These are phyloP conservation scores for Cistogaster globosa DNA, from an alignment of 2,888 invertebrate genomes.

Conservation along the genomic window DNA sequence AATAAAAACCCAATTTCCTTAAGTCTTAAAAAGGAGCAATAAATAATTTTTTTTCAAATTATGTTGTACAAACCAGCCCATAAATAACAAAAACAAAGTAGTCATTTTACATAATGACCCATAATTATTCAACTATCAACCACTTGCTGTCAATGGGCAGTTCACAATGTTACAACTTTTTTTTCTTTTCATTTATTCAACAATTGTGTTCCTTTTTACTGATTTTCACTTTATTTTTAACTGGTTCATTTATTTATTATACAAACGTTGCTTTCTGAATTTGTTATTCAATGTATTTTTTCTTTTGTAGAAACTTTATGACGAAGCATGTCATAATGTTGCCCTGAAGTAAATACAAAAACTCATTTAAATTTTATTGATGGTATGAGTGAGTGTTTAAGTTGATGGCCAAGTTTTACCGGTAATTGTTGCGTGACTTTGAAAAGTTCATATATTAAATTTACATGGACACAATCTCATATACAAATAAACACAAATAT, in stretches of 20 bases:
- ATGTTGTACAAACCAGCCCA: conserved; percentile 63
- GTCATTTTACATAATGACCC: conserved; percentile 76
- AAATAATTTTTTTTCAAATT: conserved; percentile 5
- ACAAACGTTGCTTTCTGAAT: conserved; percentile 17
- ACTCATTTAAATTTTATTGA: neutral
- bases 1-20: neutral
- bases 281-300: neutral
- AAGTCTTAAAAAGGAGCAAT: neutral
- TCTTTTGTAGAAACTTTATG: conserved; percentile 51
- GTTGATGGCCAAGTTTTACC: conserved; percentile 63
- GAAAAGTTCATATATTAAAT: conserved; percentile 69
- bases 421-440: conserved; percentile 80
- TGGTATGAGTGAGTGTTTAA: conserved; percentile 11
- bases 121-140: conserved; percentile 81
- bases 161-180: conserved; percentile 52
- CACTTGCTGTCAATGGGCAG: conserved; percentile 58
- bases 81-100: conserved; percentile 62
- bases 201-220: conserved; percentile 21
- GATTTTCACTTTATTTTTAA: conserved; percentile 33
- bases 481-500: neutral
- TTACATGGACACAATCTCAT: neutral
- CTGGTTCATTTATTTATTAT: conserved; percentile 75
- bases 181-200: conserved; percentile 32
- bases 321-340: conserved; percentile 63
- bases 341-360: conserved; percentile 14